Base-by-base conservation (phyloP, 2,113 vertebrate species). In the Agapornis roseicollis region DNA sequence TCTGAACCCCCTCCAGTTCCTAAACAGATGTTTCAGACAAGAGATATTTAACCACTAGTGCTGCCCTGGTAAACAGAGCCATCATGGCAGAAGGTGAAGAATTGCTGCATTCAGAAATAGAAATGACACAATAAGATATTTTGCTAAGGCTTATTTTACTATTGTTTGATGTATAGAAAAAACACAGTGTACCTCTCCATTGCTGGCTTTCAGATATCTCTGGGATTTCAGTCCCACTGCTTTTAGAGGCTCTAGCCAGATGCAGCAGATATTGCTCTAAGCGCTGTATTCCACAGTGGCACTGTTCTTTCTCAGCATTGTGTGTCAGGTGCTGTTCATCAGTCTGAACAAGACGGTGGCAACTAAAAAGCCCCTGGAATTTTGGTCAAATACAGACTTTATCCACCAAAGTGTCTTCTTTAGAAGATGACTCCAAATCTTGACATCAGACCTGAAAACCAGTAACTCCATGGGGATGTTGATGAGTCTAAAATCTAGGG, bases 81-180 rank as follows among this genome's bases (percentile, higher is more conserved):
- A 44, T 88, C 5, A 7, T 93, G 93, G 91, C 97, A 98, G 94
- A 96, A 97, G 97, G 98, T 97, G 98, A 98, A 80, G 65, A 78
- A 97, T 78, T 93, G 93, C 87, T 93, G 93, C 87, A 77, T 95
- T 97, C 97, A 96, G 95, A 93, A 86, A 96, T 35, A 96, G 90
- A 93, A 96, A 93, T 91, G 93, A 94, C 94, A 94, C 93, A 85
- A 96, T 66, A 50, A 95, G 73, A 78, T 73, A 90, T 93, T 96
- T 95, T 89, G 70, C 88, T 70, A 91, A 98, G 97, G 96, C 77
- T 97, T 97, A 97, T 97, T 91, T 95, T 82, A 81, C 81, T 95
- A 96, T 98, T 94, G 96, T 95, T 98, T 98, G 90, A 96, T 96
- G 81, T 97, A 98, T 95, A 96, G 97, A 97, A 97, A 97, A 98